phyloP scores from a whole-genome alignment of 2,888 invertebrate genomes.

The Pristionchus maxplancki region DNA sequence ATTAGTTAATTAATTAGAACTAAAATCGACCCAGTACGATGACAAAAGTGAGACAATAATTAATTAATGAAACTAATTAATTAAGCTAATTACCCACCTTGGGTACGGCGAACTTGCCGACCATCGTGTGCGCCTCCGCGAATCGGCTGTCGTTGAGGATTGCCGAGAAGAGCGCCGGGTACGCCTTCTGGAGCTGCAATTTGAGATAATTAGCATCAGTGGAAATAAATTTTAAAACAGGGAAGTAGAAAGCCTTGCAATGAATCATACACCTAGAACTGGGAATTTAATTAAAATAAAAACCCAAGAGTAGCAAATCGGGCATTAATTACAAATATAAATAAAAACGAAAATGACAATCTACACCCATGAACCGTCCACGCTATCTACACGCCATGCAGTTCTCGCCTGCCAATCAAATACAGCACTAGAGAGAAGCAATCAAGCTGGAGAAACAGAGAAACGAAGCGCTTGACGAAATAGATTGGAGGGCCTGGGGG shows the following conservation, averaged over 20 bases:
- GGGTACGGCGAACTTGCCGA: constrained; percentile 60
- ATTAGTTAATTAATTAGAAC: no score
- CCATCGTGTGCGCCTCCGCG: constrained; percentile 59
- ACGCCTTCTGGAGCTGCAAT: constrained; percentile 61
- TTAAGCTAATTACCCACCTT: background rate
- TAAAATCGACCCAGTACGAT: no score
- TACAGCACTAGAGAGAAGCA: background rate
- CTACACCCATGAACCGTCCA: background rate
- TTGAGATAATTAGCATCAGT: no score
- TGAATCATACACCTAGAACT: no score
- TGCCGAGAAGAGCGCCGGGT: constrained; percentile 56
- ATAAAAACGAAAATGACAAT: background rate
- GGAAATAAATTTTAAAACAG: no score
- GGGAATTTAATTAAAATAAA: no score
- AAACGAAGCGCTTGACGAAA: background rate
- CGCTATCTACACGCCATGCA: background rate
- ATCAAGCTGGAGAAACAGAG: background rate
- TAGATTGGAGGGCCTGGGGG: background rate
- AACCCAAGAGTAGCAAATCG: no score
- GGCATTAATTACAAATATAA: background rate
- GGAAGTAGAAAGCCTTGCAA: no score
- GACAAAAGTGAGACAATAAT: no score
- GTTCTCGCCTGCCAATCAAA: background rate
- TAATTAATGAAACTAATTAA: no score
- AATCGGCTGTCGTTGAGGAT: constrained; percentile 60